Conservation (phyloP, 2,888 invertebrate species). For the Amphimallon solstitiale region DNA sequence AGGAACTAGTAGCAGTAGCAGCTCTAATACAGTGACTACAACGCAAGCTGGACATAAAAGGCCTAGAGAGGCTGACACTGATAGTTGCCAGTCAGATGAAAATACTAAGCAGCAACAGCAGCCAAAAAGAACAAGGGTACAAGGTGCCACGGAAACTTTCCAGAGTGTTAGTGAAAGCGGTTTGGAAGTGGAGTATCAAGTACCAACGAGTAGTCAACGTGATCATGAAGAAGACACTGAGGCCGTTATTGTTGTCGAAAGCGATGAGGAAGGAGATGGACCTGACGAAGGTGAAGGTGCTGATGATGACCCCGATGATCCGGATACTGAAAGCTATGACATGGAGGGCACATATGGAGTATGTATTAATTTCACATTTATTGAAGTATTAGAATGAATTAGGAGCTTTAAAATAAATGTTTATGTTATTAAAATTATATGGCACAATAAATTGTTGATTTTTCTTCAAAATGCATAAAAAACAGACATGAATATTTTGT, state of each 20-base stretch:
- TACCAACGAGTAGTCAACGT: constrained; percentile 86
- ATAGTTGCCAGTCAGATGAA: constrained; percentile 65
- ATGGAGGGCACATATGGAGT: constrained; percentile 61
- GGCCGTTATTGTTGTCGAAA: constrained; percentile 78
- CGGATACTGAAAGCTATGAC: constrained; percentile 69
- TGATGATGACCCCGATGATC: constrained; percentile 66
- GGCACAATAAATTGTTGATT: too few species aligned
- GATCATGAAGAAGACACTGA: constrained; percentile 82
- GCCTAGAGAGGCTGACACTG: constrained; percentile 68
- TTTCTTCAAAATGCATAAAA: too few species aligned
- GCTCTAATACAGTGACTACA: constrained; percentile 75
- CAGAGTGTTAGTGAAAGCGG: constrained; percentile 65
- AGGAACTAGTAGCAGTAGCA: constrained; percentile 63
- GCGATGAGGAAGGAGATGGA: constrained; percentile 76
- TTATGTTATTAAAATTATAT: too few species aligned
- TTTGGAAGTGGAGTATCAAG: constrained; percentile 81
- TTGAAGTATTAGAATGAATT: too few species aligned
- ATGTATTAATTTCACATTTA: constrained; percentile 22
- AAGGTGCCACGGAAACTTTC: constrained; percentile 44
- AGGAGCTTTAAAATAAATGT: too few species aligned
- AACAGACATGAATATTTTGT: too few species aligned
- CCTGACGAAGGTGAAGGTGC: constrained; percentile 67
- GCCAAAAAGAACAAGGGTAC: constrained; percentile 66
- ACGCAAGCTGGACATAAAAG: constrained; percentile 73
- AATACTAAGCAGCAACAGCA: constrained; percentile 62